Evolutionary conservation across 2,797 vertebrate genomes (phyloP).

Genomic region (Eutrigla gurnardus): DNA sequence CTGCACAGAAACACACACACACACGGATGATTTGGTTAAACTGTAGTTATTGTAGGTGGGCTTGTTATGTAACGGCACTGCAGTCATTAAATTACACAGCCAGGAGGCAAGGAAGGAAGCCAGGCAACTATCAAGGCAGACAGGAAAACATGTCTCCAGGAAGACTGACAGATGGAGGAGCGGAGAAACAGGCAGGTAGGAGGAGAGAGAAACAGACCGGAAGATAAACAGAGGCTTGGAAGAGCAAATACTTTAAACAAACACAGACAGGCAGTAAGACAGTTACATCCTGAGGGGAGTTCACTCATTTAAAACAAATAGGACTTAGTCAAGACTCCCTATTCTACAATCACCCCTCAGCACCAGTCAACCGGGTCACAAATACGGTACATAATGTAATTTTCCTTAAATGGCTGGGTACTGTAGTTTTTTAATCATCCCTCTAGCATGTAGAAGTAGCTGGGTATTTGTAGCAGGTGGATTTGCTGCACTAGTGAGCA

Average conservation of each 20-base stretch:
- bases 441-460: neutral
- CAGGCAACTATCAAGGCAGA: conserved; percentile 65
- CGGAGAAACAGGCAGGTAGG: conserved; percentile 47
- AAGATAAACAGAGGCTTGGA: conserved; percentile 45
- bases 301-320: conserved; percentile 2
- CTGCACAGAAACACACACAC: conserved; percentile 9
- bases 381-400: neutral
- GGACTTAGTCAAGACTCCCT: neutral
- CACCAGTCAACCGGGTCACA: neutral
- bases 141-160: conserved; percentile 52
- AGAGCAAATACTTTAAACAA: conserved; percentile 22
- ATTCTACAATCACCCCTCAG: neutral
- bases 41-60: conserved; percentile 50
- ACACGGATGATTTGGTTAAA: conserved; percentile 29
- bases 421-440: neutral
- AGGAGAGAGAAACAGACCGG: conserved; percentile 45
- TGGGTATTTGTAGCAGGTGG: neutral
- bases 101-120: conserved; percentile 67
- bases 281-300: conserved; percentile 18
- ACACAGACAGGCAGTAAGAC: neutral
- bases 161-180: conserved; percentile 70
- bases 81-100: conserved; percentile 69
- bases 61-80: conserved; percentile 71
- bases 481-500: neutral
- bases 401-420: neutral